A percentile compares a stretch with the other conserved stretches of the same genome.
These are phyloP conservation scores for Aphaenogaster floridana DNA, from an alignment of 1,140 invertebrate species.

Conservation along the genomic window DNA sequence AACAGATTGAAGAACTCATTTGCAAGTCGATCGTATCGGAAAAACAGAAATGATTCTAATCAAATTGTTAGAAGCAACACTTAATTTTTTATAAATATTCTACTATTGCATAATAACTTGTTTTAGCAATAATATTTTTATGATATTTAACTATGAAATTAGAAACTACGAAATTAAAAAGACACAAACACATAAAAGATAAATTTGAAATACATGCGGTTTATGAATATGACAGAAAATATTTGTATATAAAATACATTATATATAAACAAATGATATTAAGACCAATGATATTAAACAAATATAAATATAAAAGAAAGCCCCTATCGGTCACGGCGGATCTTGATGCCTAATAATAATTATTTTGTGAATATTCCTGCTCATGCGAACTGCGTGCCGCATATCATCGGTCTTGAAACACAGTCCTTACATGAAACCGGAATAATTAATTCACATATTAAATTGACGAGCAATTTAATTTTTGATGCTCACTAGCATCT, in stretches of 20 bases:
- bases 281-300: too few species aligned
- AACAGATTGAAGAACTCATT: background rate
- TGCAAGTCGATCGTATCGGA: background rate
- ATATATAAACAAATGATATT: too few species aligned
- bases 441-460: too few species aligned
- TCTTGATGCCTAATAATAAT: too few species aligned
- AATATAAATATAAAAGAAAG: too few species aligned
- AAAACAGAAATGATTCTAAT: background rate
- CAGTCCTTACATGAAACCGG: too few species aligned
- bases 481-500: too few species aligned
- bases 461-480: too few species aligned
- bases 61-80: background rate
- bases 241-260: background rate
- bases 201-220: background rate
- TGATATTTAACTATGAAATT: background rate
- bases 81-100: background rate
- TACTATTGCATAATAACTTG: background rate
- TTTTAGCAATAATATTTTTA: constrained; percentile 4
- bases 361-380: too few species aligned
- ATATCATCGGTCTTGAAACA: too few species aligned
- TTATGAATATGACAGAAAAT: background rate
- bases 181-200: background rate
- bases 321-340: too few species aligned
- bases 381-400: too few species aligned
- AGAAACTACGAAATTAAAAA: background rate